A percentile compares a stretch with the other conserved stretches of the same genome.
These are phyloP conservation scores for Myioborus miniatus DNA, from an alignment of 2,797 vertebrate species.

Conservation along the genomic window DNA sequence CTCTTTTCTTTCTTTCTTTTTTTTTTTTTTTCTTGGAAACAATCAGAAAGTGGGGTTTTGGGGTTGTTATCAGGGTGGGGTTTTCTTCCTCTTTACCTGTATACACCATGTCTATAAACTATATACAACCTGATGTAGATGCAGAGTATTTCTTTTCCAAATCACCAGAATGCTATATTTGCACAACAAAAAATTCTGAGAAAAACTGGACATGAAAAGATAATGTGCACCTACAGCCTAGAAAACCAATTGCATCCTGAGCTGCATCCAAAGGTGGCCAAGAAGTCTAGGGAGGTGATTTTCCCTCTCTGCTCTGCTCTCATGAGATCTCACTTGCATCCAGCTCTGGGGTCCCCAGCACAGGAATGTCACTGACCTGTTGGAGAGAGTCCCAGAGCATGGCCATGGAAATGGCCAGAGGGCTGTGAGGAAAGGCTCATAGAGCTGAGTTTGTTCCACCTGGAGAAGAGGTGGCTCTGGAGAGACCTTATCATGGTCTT, in stretches of 20 bases:
- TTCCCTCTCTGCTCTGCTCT: background rate
- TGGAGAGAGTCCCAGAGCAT: background rate
- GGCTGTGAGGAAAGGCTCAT: background rate
- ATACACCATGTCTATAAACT: background rate
- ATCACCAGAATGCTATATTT: background rate
- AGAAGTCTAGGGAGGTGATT: background rate
- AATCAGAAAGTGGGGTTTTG: background rate
- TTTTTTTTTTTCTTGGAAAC: background rate
- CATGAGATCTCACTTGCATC: background rate
- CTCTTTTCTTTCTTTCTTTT: rapidly evolving
- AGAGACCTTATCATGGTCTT: background rate
- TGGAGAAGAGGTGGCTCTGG: background rate
- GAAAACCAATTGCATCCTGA: background rate
- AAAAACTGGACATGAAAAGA: background rate
- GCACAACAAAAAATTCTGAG: background rate
- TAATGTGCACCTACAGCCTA: background rate
- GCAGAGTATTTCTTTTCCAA: background rate
- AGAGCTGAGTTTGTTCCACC: background rate
- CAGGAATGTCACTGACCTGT: background rate
- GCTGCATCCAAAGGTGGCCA: background rate
- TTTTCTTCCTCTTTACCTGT: background rate
- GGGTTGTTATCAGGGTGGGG: background rate
- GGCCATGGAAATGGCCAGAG: background rate
- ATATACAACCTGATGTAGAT: background rate
- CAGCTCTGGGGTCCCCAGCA: background rate